phyloP scores from a whole-genome alignment of 2,797 vertebrate species.

The Chloroceryle inda region DNA sequence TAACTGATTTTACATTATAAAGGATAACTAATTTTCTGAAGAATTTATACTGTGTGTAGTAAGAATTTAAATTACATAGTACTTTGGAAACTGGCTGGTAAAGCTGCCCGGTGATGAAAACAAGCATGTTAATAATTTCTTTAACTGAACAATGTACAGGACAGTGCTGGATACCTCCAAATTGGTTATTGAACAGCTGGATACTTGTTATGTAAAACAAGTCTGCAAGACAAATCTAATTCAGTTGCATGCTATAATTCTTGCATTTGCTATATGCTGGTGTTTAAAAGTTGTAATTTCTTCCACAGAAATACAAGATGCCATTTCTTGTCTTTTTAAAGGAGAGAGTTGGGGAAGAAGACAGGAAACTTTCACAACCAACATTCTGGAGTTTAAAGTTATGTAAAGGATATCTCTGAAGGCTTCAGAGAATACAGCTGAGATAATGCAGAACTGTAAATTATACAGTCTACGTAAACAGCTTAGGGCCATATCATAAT shows the following conservation, averaged over 20 bases:
- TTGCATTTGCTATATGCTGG: not conserved
- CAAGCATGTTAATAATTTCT: not conserved
- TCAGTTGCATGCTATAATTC: not conserved
- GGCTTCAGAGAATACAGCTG: conserved; percentile 31
- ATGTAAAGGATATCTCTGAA: conserved; percentile 8
- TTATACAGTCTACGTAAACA: conserved; percentile 56
- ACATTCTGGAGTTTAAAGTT: not conserved
- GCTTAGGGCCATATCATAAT: conserved; percentile 47
- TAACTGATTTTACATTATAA: not conserved
- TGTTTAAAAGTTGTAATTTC: conserved; percentile 17
- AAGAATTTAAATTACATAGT: conserved; percentile 2
- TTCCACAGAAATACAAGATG: conserved; percentile 9
- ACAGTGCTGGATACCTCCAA: not conserved
- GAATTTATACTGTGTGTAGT: not conserved
- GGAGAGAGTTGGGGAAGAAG: not conserved
- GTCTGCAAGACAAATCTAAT: not conserved
- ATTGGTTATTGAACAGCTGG: not conserved
- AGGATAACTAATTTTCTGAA: not conserved
- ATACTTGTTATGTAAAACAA: conserved; percentile 3
- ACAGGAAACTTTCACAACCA: conserved; percentile 18
- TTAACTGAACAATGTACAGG: not conserved
- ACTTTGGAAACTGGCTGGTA: conserved; percentile 6
- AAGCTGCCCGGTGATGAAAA: conserved; percentile 7
- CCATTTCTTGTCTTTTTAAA: conserved; percentile 1
- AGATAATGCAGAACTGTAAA: conserved; percentile 57